Conservation (phyloP, 2,797 vertebrate species). For the Phataginus tetradactyla region DNA sequence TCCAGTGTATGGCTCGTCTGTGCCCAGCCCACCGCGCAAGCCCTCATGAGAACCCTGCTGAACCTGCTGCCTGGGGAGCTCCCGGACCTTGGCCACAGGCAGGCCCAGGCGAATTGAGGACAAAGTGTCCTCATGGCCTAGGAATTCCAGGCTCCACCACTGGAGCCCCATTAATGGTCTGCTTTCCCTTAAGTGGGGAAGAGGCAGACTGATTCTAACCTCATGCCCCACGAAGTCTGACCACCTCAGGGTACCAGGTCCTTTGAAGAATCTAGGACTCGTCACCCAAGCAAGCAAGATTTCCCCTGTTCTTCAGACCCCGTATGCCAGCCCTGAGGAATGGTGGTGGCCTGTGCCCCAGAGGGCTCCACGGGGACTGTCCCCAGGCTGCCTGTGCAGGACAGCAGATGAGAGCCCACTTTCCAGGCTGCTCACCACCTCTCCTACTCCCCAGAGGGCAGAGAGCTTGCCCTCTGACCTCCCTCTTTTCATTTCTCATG, state of each 20-base stretch:
- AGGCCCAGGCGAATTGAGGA: slow-evolving; percentile 72
- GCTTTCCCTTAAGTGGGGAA: slow-evolving; percentile 59
- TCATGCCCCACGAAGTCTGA: slow-evolving; percentile 65
- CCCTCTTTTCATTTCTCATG: not conserved
- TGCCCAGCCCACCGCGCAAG: too few species aligned
- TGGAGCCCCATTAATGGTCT: slow-evolving; percentile 44
- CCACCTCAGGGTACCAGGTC: slow-evolving; percentile 43
- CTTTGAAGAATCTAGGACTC: slow-evolving; percentile 60
- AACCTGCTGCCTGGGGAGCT: not conserved
- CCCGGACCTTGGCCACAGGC: not conserved
- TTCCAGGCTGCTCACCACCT: not conserved
- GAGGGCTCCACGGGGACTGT: not conserved
- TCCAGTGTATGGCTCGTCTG: fast-evolving
- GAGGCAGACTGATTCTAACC: slow-evolving; percentile 62
- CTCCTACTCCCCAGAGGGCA: not conserved
- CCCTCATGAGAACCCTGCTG: not conserved
- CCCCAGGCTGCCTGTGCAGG: fast-evolving
- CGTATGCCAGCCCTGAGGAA: not conserved
- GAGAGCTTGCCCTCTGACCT: not conserved
- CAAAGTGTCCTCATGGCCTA: slow-evolving; percentile 59
- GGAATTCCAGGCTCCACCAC: slow-evolving; percentile 68
- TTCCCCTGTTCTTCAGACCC: not conserved
- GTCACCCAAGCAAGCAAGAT: not conserved
- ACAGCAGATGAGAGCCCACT: not conserved
- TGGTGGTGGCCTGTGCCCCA: not conserved